Evolutionary conservation across 1,140 invertebrate species (phyloP).

Genomic region (Protaetia brevitarsis): DNA sequence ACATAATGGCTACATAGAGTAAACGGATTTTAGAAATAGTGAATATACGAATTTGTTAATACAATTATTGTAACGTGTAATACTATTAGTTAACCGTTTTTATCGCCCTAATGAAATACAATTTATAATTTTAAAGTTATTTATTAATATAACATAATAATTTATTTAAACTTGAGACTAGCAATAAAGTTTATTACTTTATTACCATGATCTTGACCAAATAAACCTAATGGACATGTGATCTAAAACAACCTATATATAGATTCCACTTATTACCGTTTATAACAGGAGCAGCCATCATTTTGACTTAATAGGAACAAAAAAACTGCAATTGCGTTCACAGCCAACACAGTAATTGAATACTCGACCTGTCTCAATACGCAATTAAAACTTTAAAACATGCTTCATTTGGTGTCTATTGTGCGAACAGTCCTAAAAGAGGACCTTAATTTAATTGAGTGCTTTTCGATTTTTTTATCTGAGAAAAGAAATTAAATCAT

Average conservation of each 20-base stretch:
- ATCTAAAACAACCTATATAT: neutral
- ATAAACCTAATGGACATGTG: too few relatives aligned
- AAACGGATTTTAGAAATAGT: too few relatives aligned
- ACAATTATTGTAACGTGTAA: too few relatives aligned
- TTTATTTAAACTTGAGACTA: too few relatives aligned
- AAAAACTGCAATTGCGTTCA: neutral
- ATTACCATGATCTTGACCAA: too few relatives aligned
- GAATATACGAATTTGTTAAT: too few relatives aligned
- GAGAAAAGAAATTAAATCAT: constrained; percentile 5
- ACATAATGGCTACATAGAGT: too few relatives aligned
- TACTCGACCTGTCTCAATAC: neutral
- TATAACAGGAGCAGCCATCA: neutral
- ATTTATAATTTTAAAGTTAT: too few relatives aligned
- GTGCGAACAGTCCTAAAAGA: neutral
- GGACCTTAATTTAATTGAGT: neutral
- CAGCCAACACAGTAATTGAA: neutral
- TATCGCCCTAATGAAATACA: too few relatives aligned
- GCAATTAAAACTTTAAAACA: constrained; percentile 13
- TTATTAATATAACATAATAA: too few relatives aligned
- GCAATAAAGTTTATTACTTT: too few relatives aligned
- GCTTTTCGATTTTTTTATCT: constrained; percentile 3
- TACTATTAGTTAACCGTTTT: too few relatives aligned
- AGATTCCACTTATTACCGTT: neutral
- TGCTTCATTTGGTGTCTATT: constrained; percentile 9
- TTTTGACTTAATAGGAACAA: neutral